Evolutionary conservation across 2,888 invertebrate species (phyloP).

Genomic region (Ischnura elegans): DNA sequence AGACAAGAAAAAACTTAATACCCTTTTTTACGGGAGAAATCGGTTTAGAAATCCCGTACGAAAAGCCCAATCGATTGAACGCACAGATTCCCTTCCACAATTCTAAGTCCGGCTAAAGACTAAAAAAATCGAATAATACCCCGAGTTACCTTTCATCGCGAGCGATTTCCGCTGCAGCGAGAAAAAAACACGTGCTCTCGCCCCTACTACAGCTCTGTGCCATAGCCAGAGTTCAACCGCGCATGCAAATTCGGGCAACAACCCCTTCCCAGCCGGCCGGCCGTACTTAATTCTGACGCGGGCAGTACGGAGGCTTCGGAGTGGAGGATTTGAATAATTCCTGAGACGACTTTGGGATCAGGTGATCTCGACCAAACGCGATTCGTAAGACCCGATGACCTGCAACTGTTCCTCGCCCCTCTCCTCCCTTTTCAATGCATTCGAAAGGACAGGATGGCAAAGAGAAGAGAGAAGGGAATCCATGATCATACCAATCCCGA

Average conservation of each 20-base stretch:
- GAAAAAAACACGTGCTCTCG: too few relatives aligned
- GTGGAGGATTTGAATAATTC: background rate
- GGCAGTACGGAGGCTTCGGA: background rate
- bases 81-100: too few relatives aligned
- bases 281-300: background rate
- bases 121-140: background rate
- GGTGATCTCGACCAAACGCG: background rate
- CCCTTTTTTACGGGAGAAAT: too few relatives aligned
- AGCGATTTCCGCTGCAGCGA: background rate
- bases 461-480: background rate
- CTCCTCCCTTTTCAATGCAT: background rate
- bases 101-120: too few relatives aligned
- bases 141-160: background rate
- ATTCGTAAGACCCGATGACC: background rate
- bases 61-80: too few relatives aligned
- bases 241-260: background rate
- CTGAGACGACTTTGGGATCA: background rate
- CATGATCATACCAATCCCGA: too few relatives aligned
- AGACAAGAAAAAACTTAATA: too few relatives aligned
- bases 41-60: too few relatives aligned
- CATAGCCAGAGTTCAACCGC: background rate
- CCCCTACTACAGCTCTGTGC: too few relatives aligned
- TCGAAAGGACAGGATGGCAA: background rate
- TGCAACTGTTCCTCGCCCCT: background rate
- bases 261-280: background rate